Conservation (phyloP, 2,888 invertebrate genomes). For the Nudaria mundana region DNA sequence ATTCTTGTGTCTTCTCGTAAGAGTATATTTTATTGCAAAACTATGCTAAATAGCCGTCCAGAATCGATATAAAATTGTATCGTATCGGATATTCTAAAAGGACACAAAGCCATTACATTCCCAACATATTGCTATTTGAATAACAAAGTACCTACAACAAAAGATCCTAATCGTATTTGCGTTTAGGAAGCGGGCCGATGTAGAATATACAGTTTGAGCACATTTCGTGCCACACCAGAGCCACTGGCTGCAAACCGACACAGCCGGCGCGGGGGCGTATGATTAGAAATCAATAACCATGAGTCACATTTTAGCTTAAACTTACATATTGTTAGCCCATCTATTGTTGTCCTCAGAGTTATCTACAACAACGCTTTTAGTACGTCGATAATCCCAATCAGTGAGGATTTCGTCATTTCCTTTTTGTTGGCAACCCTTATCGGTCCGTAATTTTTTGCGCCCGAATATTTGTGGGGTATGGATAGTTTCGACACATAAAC, state of each 20-base stretch:
- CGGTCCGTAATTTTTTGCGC: slow-evolving; percentile 41
- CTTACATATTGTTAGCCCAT: slow-evolving; percentile 54
- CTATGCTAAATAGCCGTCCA: background rate
- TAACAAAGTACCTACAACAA: slow-evolving; percentile 26
- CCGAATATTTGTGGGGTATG: slow-evolving; percentile 28
- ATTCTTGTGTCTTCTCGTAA: too few species aligned
- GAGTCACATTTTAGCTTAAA: slow-evolving; percentile 63
- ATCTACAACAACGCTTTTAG: slow-evolving; percentile 61
- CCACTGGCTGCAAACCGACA: slow-evolving; percentile 24
- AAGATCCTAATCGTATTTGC: slow-evolving; percentile 28
- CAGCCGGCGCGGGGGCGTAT: slow-evolving; percentile 53
- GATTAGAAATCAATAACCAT: slow-evolving; percentile 75
- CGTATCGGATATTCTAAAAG: background rate
- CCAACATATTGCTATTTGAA: slow-evolving; percentile 21
- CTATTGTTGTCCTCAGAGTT: slow-evolving; percentile 54
- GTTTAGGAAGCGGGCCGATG: slow-evolving; percentile 18
- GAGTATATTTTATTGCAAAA: background rate
- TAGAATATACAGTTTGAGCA: slow-evolving; percentile 29
- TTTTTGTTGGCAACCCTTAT: slow-evolving; percentile 44
- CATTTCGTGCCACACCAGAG: slow-evolving; percentile 34
- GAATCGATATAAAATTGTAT: background rate
- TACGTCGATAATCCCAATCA: slow-evolving; percentile 66
- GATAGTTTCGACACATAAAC: slow-evolving; percentile 42
- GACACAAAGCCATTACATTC: slow-evolving; percentile 8
- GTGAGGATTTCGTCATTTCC: slow-evolving; percentile 60